Evolutionary conservation across 2,797 vertebrate species (phyloP).

Genomic region (Sternotherus odoratus): DNA sequence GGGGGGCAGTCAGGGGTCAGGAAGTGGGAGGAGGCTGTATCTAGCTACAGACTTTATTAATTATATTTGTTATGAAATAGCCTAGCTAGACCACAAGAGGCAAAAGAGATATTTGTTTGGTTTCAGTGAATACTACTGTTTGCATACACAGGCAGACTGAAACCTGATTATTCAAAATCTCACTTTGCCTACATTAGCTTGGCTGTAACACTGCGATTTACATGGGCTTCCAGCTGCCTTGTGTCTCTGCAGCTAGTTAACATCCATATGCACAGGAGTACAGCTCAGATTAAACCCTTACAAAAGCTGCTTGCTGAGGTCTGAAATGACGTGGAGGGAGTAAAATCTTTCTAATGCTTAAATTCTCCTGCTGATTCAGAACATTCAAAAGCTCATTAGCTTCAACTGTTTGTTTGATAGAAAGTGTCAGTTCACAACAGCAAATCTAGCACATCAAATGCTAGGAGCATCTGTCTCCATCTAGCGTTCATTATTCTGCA

Average conservation of each 20-base stretch:
- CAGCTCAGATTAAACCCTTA: constrained; percentile 57
- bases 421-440: constrained; percentile 43
- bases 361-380: constrained; percentile 61
- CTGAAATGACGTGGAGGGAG: constrained; percentile 38
- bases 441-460: constrained; percentile 11
- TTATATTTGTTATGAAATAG: neutral
- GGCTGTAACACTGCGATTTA: neutral
- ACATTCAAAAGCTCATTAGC: constrained; percentile 47
- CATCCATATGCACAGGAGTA: constrained; percentile 15
- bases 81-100: neutral
- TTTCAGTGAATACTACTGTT: neutral
- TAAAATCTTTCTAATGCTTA: constrained; percentile 56
- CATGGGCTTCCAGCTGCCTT: neutral
- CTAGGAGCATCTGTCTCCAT: constrained; percentile 72
- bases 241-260: constrained; percentile 1
- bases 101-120: neutral
- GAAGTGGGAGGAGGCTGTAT: too few species aligned
- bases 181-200: neutral
- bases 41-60: neutral
- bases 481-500: constrained; percentile 63
- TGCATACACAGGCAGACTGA: neutral
- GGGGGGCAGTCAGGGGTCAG: too few species aligned
- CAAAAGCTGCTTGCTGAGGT: constrained; percentile 61
- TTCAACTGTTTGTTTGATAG: constrained; percentile 31
- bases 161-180: neutral